Evolutionary conservation across 2,888 invertebrate genomes (phyloP).

Genomic region (Drosophila neutralis): DNA sequence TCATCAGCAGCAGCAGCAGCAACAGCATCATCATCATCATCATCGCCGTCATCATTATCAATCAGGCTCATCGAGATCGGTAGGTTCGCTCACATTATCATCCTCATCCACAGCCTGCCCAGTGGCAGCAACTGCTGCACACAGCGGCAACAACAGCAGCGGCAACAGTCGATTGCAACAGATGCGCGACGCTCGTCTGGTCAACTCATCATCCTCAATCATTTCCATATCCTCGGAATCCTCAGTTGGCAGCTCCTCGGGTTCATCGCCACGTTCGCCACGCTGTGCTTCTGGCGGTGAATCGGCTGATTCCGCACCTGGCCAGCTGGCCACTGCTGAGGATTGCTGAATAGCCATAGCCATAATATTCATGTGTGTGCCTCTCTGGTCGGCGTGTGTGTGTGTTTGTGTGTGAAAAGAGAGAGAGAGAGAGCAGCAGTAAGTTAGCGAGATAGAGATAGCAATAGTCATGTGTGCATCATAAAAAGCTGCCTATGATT

Average conservation of each 20-base stretch:
- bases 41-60: slow-evolving; percentile 48
- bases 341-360: slow-evolving; percentile 30
- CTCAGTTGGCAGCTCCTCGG: slow-evolving; percentile 74
- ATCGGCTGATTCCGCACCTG: slow-evolving; percentile 35
- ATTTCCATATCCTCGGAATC: slow-evolving; percentile 83
- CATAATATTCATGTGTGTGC: background rate
- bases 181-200: slow-evolving; percentile 61
- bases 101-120: slow-evolving; percentile 53
- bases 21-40: slow-evolving; percentile 55
- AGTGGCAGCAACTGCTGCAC: slow-evolving; percentile 35
- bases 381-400: background rate
- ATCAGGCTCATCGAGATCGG: slow-evolving; percentile 33
- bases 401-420: background rate
- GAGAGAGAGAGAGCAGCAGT: background rate
- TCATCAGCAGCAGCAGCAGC: slow-evolving; percentile 57
- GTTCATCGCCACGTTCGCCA: slow-evolving; percentile 65
- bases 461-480: background rate
- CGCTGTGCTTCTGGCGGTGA: slow-evolving; percentile 49
- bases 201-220: slow-evolving; percentile 80
- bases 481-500: background rate
- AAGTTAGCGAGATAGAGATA: background rate
- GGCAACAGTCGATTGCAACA: slow-evolving; percentile 54
- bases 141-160: slow-evolving; percentile 23
- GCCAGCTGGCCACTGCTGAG: slow-evolving; percentile 24
- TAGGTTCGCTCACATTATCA: slow-evolving; percentile 49